Percentiles rank a stretch among this genome's conserved stretches.
Evolutionary conservation across 2,888 invertebrate species (phyloP).

Genomic region (Tricholauxania praeusta): DNA sequence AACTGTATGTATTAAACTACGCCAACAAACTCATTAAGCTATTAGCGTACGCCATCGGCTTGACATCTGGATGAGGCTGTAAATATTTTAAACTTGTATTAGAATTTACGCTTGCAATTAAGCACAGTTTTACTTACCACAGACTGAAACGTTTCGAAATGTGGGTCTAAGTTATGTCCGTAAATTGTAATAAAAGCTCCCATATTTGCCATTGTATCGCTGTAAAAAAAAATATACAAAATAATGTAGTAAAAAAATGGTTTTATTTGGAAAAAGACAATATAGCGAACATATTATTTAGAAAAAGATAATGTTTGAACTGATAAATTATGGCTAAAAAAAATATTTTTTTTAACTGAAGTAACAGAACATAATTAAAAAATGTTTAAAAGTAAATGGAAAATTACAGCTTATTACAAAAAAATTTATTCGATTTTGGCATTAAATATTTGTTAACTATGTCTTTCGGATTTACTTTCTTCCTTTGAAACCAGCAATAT

Average conservation of each 20-base stretch:
- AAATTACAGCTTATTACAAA: too few relatives aligned
- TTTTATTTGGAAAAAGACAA: not conserved
- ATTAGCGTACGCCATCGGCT: slow-evolving; percentile 97
- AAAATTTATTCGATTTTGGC: too few relatives aligned
- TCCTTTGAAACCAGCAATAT: too few relatives aligned
- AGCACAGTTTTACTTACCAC: slow-evolving; percentile 78
- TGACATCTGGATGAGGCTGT: slow-evolving; percentile 95
- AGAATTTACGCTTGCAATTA: not conserved
- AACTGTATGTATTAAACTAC: slow-evolving; percentile 54
- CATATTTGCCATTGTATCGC: slow-evolving; percentile 99
- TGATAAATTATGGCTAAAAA: too few relatives aligned
- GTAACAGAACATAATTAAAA: too few relatives aligned
- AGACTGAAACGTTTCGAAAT: slow-evolving; percentile 92
- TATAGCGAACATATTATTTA: too few relatives aligned
- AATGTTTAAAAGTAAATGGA: too few relatives aligned
- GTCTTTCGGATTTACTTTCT: too few relatives aligned
- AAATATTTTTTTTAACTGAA: too few relatives aligned
- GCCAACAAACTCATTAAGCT: slow-evolving; percentile 78
- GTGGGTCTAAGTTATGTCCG: slow-evolving; percentile 91
- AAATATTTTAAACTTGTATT: slow-evolving; percentile 65
- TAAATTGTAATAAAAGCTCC: slow-evolving; percentile 97
- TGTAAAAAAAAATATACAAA: slow-evolving; percentile 67
- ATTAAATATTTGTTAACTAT: too few relatives aligned
- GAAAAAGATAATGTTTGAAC: too few relatives aligned
- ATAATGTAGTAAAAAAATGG: not conserved